Base-by-base conservation (phyloP, 2,113 vertebrate genomes). In the Osmerus mordax region DNA sequence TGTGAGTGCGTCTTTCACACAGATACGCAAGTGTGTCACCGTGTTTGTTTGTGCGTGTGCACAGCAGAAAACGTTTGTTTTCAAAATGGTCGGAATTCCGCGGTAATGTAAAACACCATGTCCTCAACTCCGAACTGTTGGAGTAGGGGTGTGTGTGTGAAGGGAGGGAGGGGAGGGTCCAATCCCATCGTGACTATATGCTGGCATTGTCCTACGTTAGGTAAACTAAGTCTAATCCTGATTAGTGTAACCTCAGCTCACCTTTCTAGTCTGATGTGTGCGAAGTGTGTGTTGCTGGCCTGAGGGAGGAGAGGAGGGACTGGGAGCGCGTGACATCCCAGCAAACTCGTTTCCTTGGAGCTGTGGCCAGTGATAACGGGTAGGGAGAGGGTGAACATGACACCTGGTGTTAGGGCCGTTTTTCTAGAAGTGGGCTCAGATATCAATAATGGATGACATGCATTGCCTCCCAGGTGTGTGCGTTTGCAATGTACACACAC, bases 81-180 rank as follows among this genome's bases (percentile, higher is more conserved):
- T 7, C 32, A 5, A 1, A 5, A 47, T 47, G 41, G 81, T 65
- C 76, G 82, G 85, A 70, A 71, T 76, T 80, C 66, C 72, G 54
- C 21, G 60, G 21, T 78, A 58, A 75, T 69, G 70, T 58, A 65
- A 76, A 65, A 74, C 62, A 76, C 66, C 65, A 69, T 73, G 67
- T 81, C 65, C 73, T 77, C 66, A 60, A 75, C 62, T 76, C 66
- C 77, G 79, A 72, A 75, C 72, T 55, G 9, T 64, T 70, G 66
- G 56, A 72, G 67, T 21, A 23, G 18, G 55, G 56, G 65, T 58
- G 21, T 9, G 36, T 11, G 54, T 58, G 4, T 54, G 36, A 58
- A 55, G 72, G 8, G 53, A 51, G 59, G 21, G 59, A 11, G 59
- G 59, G 23, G 19, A 61, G 54, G 7, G 54, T 9, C 54, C 1